A percentile compares a stretch with the other conserved stretches of the same genome.
Evolutionary conservation across 2,113 vertebrate species (phyloP).

Genomic region (Anguilla rostrata): DNA sequence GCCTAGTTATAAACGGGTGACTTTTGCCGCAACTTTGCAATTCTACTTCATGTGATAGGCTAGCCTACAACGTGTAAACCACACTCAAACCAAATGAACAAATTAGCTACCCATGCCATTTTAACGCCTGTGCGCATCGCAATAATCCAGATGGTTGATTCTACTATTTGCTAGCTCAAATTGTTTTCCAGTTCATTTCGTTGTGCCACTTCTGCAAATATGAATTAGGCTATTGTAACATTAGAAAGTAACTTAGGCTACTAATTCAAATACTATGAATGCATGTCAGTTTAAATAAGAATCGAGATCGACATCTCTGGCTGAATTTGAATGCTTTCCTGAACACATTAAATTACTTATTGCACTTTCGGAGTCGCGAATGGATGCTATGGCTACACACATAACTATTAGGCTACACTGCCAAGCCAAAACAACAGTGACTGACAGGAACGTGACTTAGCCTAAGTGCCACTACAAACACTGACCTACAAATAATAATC

Average conservation of each 20-base stretch:
- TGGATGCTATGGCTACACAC: background rate
- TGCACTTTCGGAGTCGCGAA: background rate
- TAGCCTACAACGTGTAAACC: background rate
- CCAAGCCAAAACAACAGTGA: background rate
- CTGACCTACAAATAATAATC: background rate
- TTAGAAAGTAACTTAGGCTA: too few species aligned
- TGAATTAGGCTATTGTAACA: background rate
- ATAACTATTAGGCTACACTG: background rate
- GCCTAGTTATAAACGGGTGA: background rate
- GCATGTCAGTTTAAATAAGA: too few species aligned
- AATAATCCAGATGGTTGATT: too few species aligned
- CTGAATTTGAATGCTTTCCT: background rate
- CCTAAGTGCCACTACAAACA: background rate
- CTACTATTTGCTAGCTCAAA: background rate
- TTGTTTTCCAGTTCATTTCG: background rate
- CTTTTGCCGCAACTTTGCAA: background rate
- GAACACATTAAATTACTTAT: background rate
- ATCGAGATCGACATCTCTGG: too few species aligned
- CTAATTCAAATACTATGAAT: too few species aligned
- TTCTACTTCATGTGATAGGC: background rate
- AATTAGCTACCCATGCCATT: background rate
- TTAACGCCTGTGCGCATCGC: too few species aligned
- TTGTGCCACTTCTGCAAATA: background rate
- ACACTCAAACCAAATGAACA: background rate
- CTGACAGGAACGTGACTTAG: too few species aligned